A percentile compares a stretch with the other conserved stretches of the same genome.
phyloP scores from a whole-genome alignment of 2,888 invertebrate species.

The Atrina japonica region DNA sequence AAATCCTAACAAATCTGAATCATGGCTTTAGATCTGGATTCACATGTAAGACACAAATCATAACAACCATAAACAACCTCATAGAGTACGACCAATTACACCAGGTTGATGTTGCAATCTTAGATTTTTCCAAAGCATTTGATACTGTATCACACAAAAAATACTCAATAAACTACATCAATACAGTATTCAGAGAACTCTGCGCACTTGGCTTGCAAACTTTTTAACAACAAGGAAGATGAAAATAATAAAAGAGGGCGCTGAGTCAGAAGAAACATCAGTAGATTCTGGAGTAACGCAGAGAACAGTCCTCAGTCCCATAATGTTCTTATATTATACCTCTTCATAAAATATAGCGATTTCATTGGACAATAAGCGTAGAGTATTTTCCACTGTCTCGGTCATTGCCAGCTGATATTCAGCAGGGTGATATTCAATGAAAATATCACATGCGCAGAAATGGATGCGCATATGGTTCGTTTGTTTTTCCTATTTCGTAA shows the following conservation, averaged over 20 bases:
- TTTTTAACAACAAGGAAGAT: too few relatives aligned
- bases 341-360: too few relatives aligned
- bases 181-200: slow-evolving; percentile 41
- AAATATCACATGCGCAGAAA: too few relatives aligned
- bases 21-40: slow-evolving; percentile 44
- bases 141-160: slow-evolving; percentile 45
- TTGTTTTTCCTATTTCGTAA: too few relatives aligned
- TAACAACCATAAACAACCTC: slow-evolving; percentile 44
- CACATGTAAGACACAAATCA: slow-evolving; percentile 50
- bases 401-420: too few relatives aligned
- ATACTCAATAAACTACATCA: slow-evolving; percentile 39
- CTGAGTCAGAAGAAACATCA: not conserved
- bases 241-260: not conserved
- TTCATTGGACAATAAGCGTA: too few relatives aligned
- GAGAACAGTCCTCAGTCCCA: too few relatives aligned
- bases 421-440: too few relatives aligned
- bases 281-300: not conserved
- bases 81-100: slow-evolving; percentile 24
- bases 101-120: slow-evolving; percentile 41
- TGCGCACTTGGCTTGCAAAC: too few relatives aligned
- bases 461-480: too few relatives aligned
- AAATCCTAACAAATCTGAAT: slow-evolving; percentile 41
- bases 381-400: too few relatives aligned
- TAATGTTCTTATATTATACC: too few relatives aligned
- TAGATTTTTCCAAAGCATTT: slow-evolving; percentile 48